A percentile compares a stretch with the other conserved stretches of the same genome.
Evolutionary conservation across 1,140 invertebrate genomes (phyloP).

Genomic region (Antheraea mylitta): DNA sequence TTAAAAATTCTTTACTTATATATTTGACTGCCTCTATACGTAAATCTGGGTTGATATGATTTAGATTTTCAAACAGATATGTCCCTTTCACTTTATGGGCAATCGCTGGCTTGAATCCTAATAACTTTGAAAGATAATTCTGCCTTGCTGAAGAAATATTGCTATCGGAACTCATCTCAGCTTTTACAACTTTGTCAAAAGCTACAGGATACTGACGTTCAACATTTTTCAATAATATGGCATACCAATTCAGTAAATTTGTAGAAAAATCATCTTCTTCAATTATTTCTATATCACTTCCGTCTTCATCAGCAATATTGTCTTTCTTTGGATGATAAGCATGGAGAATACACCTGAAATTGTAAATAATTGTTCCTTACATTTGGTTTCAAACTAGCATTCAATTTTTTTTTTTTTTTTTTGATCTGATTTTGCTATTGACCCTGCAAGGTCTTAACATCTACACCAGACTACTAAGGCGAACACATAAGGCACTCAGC

Average conservation of each 20-base stretch:
- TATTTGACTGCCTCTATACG: slow-evolving; percentile 82
- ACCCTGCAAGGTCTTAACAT: too few species aligned
- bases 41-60: slow-evolving; percentile 81
- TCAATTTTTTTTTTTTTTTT: too few species aligned
- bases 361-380: not conserved
- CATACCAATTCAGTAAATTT: slow-evolving; percentile 74
- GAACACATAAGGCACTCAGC: too few species aligned
- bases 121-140: slow-evolving; percentile 54
- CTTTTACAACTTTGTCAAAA: slow-evolving; percentile 82
- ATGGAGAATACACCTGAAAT: slow-evolving; percentile 75
- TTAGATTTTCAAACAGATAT: slow-evolving; percentile 83
- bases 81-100: slow-evolving; percentile 74
- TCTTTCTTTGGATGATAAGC: slow-evolving; percentile 36
- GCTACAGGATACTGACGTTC: slow-evolving; percentile 83
- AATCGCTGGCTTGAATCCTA: slow-evolving; percentile 78
- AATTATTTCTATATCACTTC: slow-evolving; percentile 73
- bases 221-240: slow-evolving; percentile 71
- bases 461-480: too few species aligned
- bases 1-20: slow-evolving; percentile 75
- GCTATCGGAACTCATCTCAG: slow-evolving; percentile 61
- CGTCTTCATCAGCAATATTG: slow-evolving; percentile 36
- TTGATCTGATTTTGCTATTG: too few species aligned
- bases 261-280: slow-evolving; percentile 50
- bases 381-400: too few species aligned
- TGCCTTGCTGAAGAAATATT: slow-evolving; percentile 38